Evolutionary conservation across 2,797 vertebrate species (phyloP).

Genomic region (Arrhamphus sclerolepis): DNA sequence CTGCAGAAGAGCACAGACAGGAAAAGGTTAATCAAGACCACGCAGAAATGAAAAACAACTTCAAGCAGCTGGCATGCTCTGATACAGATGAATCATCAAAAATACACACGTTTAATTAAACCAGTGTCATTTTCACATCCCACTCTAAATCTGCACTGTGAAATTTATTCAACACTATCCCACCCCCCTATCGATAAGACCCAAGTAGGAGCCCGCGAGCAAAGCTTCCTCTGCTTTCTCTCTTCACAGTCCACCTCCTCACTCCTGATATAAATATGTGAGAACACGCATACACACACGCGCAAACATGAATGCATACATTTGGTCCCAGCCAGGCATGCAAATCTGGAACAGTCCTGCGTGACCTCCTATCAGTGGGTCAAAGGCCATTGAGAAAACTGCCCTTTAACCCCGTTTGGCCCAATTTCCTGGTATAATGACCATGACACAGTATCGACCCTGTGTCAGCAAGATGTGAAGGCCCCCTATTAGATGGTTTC

Average conservation of each 20-base stretch:
- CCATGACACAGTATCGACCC: conserved; percentile 62
- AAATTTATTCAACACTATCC: conserved; percentile 68
- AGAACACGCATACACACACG: conserved; percentile 28
- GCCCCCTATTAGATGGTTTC: conserved; percentile 60
- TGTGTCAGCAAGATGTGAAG: conserved; percentile 56
- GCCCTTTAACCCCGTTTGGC: conserved; percentile 77
- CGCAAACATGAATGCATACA: conserved; percentile 17
- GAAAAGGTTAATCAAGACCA: conserved; percentile 59
- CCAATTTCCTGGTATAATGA: conserved; percentile 78
- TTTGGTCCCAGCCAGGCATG: conserved; percentile 38
- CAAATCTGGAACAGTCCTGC: conserved; percentile 44
- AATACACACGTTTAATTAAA: conserved; percentile 71
- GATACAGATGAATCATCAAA: conserved; percentile 61
- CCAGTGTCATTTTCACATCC: conserved; percentile 75
- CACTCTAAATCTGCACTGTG: conserved; percentile 76
- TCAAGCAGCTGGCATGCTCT: conserved; percentile 48
- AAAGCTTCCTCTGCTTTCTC: conserved; percentile 56
- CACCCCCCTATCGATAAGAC: conserved; percentile 40
- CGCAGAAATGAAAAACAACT: conserved; percentile 43
- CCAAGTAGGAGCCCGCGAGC: conserved; percentile 49
- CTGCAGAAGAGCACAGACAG: conserved; percentile 72
- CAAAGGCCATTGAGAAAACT: conserved; percentile 58
- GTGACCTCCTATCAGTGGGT: conserved; percentile 64
- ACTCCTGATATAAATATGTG: conserved; percentile 37
- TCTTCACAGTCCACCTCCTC: conserved; percentile 55